Base-by-base conservation (phyloP, 2,113 vertebrate genomes). In the Apaloderma vittatum region DNA sequence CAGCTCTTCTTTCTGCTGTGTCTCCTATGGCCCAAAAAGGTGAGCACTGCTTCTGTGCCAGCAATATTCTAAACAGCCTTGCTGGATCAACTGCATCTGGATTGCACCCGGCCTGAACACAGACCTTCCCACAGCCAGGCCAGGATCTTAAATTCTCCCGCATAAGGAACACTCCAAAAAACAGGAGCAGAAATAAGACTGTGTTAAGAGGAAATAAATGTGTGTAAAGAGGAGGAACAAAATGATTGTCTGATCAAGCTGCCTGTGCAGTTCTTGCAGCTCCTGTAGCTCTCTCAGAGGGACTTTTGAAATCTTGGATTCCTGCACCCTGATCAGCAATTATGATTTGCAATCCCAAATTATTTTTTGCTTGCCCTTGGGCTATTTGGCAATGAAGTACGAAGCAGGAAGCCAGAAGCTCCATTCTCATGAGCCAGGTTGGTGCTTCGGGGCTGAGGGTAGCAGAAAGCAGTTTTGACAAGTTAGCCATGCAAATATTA, bases 401-500 rank as follows among this genome's bases (percentile, higher is more conserved):
- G 0, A 97, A 61, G 67, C 45, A 78, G 59, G 90, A 91, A 95
- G 65, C 72, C 40, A 89, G 76, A 83, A 87, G 51, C 75, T 77
- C 34, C 54, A 74, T 36, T 97, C 83, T 93, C 88, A 90, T 15
- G 75, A 94, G 88, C 86, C 91, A 78, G 86, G 91, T 37, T 93
- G 78, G 48, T 70, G 97, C 96, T 97, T 74, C 75, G 58, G 95
- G 95, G 96, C 78, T 91, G 61, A 95, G 77, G 68, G 66, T 43
- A 94, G 84, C 74, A 83, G 90, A 93, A 95, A 96, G 37, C 27
- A 49, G 68, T 82, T 96, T 68, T 97, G 97, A 97, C 96, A 94
- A 92, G 95, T 94, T 94, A 96, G 72, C 86, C 97, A 96, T 88
- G 95, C 95, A 97, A 96, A 78, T 88, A 94, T 75, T 91, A 94